Evolutionary conservation across 1,140 invertebrate species (phyloP).

Genomic region (Oryzaephilus surinamensis): DNA sequence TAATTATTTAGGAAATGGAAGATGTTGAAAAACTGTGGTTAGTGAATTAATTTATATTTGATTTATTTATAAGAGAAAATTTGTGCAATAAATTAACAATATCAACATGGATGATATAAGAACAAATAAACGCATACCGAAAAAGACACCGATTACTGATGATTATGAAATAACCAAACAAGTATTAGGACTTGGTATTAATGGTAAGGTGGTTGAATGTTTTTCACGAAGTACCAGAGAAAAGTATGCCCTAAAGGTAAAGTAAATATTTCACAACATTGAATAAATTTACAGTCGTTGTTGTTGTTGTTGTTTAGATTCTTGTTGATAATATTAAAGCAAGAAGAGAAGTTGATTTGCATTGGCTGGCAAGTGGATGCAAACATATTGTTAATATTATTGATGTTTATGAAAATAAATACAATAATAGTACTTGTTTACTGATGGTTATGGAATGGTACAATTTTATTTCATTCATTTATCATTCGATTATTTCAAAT

Average conservation of each 20-base stretch:
- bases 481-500: not conserved
- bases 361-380: constrained; percentile 85
- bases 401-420: constrained; percentile 95
- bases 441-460: constrained; percentile 98
- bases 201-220: constrained; percentile 85
- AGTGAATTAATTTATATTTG: no score
- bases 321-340: constrained; percentile 86
- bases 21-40: no score
- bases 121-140: constrained; percentile 40
- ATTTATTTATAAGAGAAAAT: no score
- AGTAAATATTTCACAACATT: not conserved
- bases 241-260: constrained; percentile 83
- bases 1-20: no score
- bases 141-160: constrained; percentile 71
- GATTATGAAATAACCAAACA: constrained; percentile 92
- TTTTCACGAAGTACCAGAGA: constrained; percentile 53
- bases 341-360: constrained; percentile 87
- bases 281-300: constrained; percentile 8
- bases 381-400: constrained; percentile 87
- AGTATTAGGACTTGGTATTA: constrained; percentile 94
- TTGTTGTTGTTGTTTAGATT: no score
- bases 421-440: constrained; percentile 80
- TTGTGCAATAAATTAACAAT: no score
- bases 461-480: no score
- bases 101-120: constrained; percentile 3